A percentile compares a stretch with the other conserved stretches of the same genome.
Conservation (phyloP, 2,113 vertebrate genomes). For the Panurus biarmicus region DNA sequence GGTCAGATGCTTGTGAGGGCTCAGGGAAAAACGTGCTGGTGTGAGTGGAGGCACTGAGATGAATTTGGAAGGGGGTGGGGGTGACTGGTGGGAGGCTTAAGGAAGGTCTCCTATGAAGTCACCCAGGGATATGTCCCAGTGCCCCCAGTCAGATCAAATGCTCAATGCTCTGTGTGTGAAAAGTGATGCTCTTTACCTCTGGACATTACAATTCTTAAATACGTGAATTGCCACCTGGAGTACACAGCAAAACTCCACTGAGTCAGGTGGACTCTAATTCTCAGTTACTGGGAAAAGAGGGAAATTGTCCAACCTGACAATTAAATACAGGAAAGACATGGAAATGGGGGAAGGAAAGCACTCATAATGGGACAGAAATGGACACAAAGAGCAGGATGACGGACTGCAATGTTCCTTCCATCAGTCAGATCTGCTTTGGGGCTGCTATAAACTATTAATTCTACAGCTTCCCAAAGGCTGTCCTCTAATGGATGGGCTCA, state of each 20-base stretch:
- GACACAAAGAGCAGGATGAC: not conserved
- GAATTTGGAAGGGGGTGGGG: not conserved
- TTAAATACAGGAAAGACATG: not conserved
- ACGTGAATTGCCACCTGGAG: not conserved
- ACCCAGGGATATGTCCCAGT: not conserved
- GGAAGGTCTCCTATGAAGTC: not conserved
- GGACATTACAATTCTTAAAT: not conserved
- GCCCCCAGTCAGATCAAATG: not conserved
- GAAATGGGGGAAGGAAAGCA: not conserved
- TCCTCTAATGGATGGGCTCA: not conserved
- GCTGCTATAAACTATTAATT: not conserved
- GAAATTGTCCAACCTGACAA: not conserved
- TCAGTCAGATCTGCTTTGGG: not conserved
- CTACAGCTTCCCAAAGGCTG: not conserved
- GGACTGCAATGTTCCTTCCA: not conserved
- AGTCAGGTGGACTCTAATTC: not conserved
- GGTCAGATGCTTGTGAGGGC: not conserved
- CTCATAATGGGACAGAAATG: not conserved
- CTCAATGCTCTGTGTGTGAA: not conserved
- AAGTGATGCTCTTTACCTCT: not conserved
- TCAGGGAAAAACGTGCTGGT: not conserved
- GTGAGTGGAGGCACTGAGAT: not conserved
- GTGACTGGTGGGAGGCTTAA: not conserved
- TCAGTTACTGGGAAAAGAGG: not conserved
- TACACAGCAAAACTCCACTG: not conserved